Percentiles rank a stretch among this genome's conserved stretches.
Evolutionary conservation across 2,113 vertebrate species (phyloP).

Genomic region (Pionites leucogaster): DNA sequence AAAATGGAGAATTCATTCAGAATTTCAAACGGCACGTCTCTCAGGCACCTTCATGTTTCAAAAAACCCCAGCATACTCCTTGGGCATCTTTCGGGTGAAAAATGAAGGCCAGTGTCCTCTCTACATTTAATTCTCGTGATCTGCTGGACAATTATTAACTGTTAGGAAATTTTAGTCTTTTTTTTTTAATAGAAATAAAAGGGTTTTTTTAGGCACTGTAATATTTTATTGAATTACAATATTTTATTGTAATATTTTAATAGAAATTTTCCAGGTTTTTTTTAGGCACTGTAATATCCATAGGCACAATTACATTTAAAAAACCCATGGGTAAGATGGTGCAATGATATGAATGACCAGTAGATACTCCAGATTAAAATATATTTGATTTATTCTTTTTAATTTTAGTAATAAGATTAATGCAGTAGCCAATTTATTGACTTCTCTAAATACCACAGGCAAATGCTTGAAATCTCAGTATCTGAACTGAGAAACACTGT

Average conservation of each 20-base stretch:
- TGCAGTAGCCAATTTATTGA: neutral
- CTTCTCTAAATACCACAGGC: slow-evolving; percentile 56
- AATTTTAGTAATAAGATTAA: neutral
- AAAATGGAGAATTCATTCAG: neutral
- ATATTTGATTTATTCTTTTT: neutral
- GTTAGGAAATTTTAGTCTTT: neutral
- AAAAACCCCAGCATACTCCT: neutral
- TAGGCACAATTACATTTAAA: neutral
- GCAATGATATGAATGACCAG: neutral
- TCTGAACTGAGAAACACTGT: slow-evolving; percentile 69
- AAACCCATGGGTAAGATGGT: neutral
- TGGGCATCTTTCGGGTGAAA: neutral
- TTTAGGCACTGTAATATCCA: neutral
- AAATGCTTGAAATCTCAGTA: slow-evolving; percentile 71
- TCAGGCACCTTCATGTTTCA: neutral
- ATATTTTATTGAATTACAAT: too few relatives aligned
- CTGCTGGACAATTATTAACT: neutral
- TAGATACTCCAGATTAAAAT: neutral
- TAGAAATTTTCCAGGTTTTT: neutral
- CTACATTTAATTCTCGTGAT: neutral
- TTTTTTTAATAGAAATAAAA: neutral
- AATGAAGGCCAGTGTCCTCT: neutral
- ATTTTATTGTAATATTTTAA: too few relatives aligned
- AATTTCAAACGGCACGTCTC: neutral
- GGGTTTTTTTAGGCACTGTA: too few relatives aligned